Evolutionary conservation across 2,797 vertebrate species (phyloP).

Genomic region (Semaprochilodus insignis): DNA sequence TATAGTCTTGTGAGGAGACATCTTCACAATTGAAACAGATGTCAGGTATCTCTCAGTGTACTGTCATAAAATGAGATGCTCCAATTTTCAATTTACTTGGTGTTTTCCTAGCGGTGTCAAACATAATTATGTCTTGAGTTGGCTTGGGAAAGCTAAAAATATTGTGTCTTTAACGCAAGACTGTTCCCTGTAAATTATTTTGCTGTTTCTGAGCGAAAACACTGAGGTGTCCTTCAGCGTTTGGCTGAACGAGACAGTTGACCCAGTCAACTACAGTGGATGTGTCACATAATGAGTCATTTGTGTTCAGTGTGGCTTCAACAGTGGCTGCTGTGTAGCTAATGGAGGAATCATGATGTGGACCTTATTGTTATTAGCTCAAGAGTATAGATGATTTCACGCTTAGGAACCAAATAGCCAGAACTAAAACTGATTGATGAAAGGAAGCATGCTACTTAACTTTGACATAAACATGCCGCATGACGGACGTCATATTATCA

Average conservation of each 20-base stretch:
- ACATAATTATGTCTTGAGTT: neutral
- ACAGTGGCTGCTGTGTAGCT: neutral
- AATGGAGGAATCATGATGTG: neutral
- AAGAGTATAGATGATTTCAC: neutral
- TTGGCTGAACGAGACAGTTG: neutral
- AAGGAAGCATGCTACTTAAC: neutral
- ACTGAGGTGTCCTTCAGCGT: neutral
- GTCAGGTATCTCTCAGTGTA: neutral
- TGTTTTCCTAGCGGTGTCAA: neutral
- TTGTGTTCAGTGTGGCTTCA: constrained; percentile 5
- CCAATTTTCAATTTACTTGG: neutral
- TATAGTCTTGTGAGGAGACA: neutral
- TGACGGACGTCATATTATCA: neutral
- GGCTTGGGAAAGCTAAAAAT: neutral
- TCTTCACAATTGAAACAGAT: neutral
- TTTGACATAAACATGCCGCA: neutral
- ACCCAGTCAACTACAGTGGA: neutral
- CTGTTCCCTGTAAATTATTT: neutral
- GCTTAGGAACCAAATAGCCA: neutral
- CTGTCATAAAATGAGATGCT: neutral
- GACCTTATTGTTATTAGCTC: neutral
- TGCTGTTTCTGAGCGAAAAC: neutral
- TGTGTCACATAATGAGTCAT: neutral
- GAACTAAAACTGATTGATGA: neutral
- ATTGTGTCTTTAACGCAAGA: neutral